Percentiles rank a stretch among this genome's conserved stretches.
Conservation (phyloP, 2,888 invertebrate species). For the Esperia sulphurella region DNA sequence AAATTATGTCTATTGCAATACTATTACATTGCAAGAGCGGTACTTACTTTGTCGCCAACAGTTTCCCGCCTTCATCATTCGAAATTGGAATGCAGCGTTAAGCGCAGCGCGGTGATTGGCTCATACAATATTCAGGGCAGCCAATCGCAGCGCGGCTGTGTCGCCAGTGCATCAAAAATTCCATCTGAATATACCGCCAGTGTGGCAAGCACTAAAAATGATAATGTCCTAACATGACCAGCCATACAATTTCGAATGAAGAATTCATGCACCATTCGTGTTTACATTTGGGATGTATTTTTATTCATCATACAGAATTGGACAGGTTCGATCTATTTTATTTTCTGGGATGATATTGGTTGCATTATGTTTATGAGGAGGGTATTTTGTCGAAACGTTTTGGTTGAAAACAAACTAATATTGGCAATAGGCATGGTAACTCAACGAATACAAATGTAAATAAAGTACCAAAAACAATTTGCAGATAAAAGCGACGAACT, state of each 20-base stretch:
- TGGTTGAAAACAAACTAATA: slow-evolving; percentile 19
- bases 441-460: too few species aligned
- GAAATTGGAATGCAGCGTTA: slow-evolving; percentile 77
- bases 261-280: slow-evolving; percentile 71
- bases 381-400: slow-evolving; percentile 29
- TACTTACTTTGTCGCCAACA: slow-evolving; percentile 57
- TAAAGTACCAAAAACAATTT: too few species aligned
- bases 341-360: slow-evolving; percentile 53
- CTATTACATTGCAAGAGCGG: slow-evolving; percentile 59
- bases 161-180: slow-evolving; percentile 80
- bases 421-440: too few species aligned
- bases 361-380: slow-evolving; percentile 14
- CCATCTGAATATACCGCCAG: slow-evolving; percentile 73
- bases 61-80: slow-evolving; percentile 74
- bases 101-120: slow-evolving; percentile 74
- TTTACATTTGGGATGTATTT: slow-evolving; percentile 71
- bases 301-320: slow-evolving; percentile 67
- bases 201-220: slow-evolving; percentile 80
- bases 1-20: slow-evolving; percentile 52
- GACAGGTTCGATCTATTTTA: slow-evolving; percentile 59
- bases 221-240: slow-evolving; percentile 76
- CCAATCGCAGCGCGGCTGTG: slow-evolving; percentile 75
- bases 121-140: slow-evolving; percentile 77
- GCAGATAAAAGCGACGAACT: too few species aligned
- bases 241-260: slow-evolving; percentile 76